These are phyloP conservation scores for Plectropomus leopardus DNA, from an alignment of 2,113 vertebrate species.

Conservation along the genomic window DNA sequence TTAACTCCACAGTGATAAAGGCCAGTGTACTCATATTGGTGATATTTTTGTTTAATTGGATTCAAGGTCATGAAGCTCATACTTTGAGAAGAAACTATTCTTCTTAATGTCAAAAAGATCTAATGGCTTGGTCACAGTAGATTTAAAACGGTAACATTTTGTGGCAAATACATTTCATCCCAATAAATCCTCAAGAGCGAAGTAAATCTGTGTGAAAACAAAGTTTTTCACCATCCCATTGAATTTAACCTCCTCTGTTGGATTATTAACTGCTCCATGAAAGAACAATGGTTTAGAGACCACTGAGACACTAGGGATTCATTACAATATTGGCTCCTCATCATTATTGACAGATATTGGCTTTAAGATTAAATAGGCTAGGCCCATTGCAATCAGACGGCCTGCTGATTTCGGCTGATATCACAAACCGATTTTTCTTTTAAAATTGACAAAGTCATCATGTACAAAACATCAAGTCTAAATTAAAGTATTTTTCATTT, in stretches of 20 bases:
- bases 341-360: too few species aligned
- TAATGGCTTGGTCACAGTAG: background rate
- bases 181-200: background rate
- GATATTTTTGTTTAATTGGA: background rate
- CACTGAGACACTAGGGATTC: too few species aligned
- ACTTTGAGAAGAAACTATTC: background rate
- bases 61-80: background rate
- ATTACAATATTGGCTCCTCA: too few species aligned
- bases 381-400: too few species aligned
- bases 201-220: too few species aligned
- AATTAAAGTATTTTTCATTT: too few species aligned
- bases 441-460: too few species aligned
- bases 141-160: background rate
- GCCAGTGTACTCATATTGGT: background rate
- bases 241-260: background rate
- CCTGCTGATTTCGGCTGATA: too few species aligned
- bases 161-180: background rate
- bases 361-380: too few species aligned
- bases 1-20: background rate
- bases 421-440: too few species aligned
- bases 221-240: background rate
- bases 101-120: background rate
- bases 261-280: background rate
- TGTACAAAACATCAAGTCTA: too few species aligned
- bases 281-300: too few species aligned